phyloP scores from a whole-genome alignment of 2,888 invertebrate genomes.

The Lepidocyrtoides sp. region DNA sequence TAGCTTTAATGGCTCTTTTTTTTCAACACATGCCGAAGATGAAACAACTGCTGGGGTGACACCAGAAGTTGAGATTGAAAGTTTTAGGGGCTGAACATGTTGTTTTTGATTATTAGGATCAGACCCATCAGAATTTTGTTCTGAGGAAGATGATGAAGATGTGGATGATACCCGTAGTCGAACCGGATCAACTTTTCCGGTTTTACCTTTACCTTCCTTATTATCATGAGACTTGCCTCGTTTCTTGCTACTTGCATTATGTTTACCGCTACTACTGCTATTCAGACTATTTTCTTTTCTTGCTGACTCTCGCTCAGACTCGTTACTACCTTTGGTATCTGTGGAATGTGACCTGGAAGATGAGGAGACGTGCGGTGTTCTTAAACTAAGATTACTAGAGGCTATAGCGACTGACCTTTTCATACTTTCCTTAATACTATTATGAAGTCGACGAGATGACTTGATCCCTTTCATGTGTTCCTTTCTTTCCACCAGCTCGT shows the following conservation, averaged over 20 bases:
- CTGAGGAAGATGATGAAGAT: constrained; percentile 51
- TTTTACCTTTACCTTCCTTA: constrained; percentile 54
- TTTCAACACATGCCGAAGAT: constrained; percentile 63
- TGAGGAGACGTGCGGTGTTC: constrained; percentile 48
- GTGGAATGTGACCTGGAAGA: constrained; percentile 76
- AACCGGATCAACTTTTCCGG: constrained; percentile 51
- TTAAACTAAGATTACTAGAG: constrained; percentile 63
- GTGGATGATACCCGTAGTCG: constrained; percentile 72
- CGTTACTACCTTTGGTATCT: constrained; percentile 69
- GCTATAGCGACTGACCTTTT: constrained; percentile 78
- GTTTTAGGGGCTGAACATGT: constrained; percentile 79
- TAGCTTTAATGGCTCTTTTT: constrained; percentile 78
- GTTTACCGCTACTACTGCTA: constrained; percentile 50
- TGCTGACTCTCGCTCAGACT: constrained; percentile 71
- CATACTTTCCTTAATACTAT: constrained; percentile 79
- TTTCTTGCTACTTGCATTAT: constrained; percentile 65
- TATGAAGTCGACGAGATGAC: constrained; percentile 67
- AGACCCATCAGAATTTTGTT: constrained; percentile 52
- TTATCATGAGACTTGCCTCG: constrained; percentile 58
- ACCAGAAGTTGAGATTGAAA: constrained; percentile 80
- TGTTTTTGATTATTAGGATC: constrained; percentile 52
- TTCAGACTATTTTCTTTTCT: constrained; percentile 69
- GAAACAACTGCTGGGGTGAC: constrained; percentile 71
- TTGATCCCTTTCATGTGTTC: constrained; percentile 79
- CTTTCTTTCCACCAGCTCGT: constrained; percentile 71